A percentile compares a stretch with the other conserved stretches of the same genome.
Conservation (phyloP, 2,888 invertebrate species). For the Xylocampa areola region DNA sequence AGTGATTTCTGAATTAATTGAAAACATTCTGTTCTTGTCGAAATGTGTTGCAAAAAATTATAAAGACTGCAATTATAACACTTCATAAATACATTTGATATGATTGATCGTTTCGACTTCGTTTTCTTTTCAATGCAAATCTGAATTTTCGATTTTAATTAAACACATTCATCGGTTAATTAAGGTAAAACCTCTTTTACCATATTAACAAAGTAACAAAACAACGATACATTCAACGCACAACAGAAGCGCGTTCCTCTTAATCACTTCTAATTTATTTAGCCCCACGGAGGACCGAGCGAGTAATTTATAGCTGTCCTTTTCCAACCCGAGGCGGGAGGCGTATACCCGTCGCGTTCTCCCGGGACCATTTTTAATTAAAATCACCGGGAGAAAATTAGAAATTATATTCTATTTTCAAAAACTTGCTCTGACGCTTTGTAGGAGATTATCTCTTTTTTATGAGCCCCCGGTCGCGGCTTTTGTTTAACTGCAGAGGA, state of each 20-base stretch:
- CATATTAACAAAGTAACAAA: slow-evolving; percentile 73
- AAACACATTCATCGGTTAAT: slow-evolving; percentile 38
- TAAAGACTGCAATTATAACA: slow-evolving; percentile 51
- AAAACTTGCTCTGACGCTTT: slow-evolving; percentile 89
- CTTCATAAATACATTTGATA: slow-evolving; percentile 35
- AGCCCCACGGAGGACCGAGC: slow-evolving; percentile 83
- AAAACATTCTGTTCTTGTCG: slow-evolving; percentile 57
- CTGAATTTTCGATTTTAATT: slow-evolving; percentile 2
- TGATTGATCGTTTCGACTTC: slow-evolving; percentile 25
- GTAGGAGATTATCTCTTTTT: slow-evolving; percentile 88
- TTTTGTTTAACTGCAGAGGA: slow-evolving; percentile 85
- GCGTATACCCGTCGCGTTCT: slow-evolving; percentile 79
- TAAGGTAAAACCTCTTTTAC: slow-evolving; percentile 61
- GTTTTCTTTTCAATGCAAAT: neutral
- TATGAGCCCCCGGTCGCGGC: slow-evolving; percentile 87
- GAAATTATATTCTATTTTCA: slow-evolving; percentile 90
- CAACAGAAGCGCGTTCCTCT: slow-evolving; percentile 87
- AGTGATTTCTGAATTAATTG: slow-evolving; percentile 64
- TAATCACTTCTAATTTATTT: slow-evolving; percentile 90
- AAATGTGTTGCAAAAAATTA: slow-evolving; percentile 38
- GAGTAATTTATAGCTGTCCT: slow-evolving; percentile 86
- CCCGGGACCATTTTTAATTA: slow-evolving; percentile 89
- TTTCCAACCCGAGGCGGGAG: slow-evolving; percentile 74
- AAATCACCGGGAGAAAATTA: slow-evolving; percentile 89
- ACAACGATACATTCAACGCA: slow-evolving; percentile 79